These are phyloP conservation scores for Hapalemur alaotrensis DNA, from an alignment of 2,797 vertebrate species.

Conservation along the genomic window DNA sequence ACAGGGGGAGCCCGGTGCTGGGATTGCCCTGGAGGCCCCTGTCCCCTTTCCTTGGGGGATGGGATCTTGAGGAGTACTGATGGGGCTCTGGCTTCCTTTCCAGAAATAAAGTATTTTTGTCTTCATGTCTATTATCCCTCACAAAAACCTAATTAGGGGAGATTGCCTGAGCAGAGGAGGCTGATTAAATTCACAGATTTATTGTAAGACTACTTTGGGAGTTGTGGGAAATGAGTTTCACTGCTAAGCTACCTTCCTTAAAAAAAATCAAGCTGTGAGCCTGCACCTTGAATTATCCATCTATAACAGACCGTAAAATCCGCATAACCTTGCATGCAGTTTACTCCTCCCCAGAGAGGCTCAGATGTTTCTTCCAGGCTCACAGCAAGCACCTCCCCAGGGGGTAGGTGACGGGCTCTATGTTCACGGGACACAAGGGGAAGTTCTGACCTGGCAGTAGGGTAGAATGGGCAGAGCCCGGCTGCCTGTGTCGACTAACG, in stretches of 20 bases:
- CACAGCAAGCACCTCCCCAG: neutral
- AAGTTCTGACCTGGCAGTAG: neutral
- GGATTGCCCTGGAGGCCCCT: fast-evolving
- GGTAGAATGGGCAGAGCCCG: neutral
- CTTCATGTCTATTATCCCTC: conserved; percentile 22
- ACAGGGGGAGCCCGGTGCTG: neutral
- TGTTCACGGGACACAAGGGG: neutral
- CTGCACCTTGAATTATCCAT: conserved; percentile 26
- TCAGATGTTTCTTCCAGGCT: conserved; percentile 32
- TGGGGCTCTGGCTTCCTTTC: conserved; percentile 26
- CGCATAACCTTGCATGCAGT: neutral
- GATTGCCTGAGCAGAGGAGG: conserved; percentile 32
- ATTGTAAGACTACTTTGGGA: conserved; percentile 44
- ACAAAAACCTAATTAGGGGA: conserved; percentile 59
- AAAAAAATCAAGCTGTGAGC: neutral
- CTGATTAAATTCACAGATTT: conserved; percentile 65
- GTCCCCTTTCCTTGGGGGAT: neutral
- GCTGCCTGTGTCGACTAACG: neutral
- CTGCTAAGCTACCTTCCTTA: conserved; percentile 44
- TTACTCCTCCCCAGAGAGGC: conserved; percentile 20
- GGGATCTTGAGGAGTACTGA: neutral
- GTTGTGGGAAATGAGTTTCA: conserved; percentile 54
- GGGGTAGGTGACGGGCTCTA: neutral
- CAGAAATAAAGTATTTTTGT: conserved; percentile 47
- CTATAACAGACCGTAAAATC: conserved; percentile 42